Evolutionary conservation across 2,888 invertebrate species (phyloP), one percentile per base, ranked within the genome.

Genomic region (Apamea crenata): DNA sequence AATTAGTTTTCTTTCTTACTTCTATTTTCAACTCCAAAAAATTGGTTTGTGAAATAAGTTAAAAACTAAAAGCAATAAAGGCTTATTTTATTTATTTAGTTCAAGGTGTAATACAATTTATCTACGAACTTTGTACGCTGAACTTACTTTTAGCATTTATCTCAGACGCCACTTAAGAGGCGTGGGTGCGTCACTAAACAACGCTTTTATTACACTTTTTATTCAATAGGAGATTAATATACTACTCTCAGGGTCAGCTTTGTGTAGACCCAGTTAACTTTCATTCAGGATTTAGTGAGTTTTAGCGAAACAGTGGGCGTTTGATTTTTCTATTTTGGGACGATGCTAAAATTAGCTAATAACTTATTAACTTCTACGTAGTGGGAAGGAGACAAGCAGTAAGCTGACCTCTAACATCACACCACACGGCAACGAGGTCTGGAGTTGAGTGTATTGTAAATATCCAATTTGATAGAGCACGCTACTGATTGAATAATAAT

Each of bases 81-180:
- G 56, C 56, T 12, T 25, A 56, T 56, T 56, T 25, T 25, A 56
- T 56, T 56, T 25, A 61, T n/a, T 29, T 1, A 29, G 47, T 36
- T 82, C 29, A 75, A 16, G 40, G 56, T 78, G 29, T 68, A 71
- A 82, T 63, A 68, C 7, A 61, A 75, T 67, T 82, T 75, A 65
- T 25, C 25, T 81, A 12, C 36, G 25, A 40, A 21, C 8, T 36
- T 84, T 53, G 78, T 68, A 14, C 47, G 47, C 67, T 79, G 84
- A 84, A 71, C 67, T 79, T 70, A 66, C 40, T 32, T 29, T 67
- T 72, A 79, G 84, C 53, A 71, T 78, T 83, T 67, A 56, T 70
- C 78, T 25, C 10, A 77, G 68, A 66, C 18, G 32, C 29, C 44
- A 70, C 40, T 70, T 66, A 59, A 59, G 25, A 44, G 25, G 79